Conservation (phyloP, 1,140 invertebrate species). For the Apis florea region DNA sequence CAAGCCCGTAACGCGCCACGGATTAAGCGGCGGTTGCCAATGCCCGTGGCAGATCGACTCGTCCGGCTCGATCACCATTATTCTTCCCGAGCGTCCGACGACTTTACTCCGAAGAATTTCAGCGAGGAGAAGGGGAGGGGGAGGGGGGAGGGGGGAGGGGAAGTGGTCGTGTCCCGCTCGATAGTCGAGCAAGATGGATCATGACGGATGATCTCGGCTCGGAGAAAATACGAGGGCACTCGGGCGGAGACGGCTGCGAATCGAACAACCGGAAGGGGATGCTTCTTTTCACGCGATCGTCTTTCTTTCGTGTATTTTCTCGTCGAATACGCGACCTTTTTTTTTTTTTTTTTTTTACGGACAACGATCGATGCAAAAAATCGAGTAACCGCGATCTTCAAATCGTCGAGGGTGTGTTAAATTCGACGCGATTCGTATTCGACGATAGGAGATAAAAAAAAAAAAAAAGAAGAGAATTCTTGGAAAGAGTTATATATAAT, state of each 20-base stretch:
- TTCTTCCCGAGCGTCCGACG: conserved; percentile 19
- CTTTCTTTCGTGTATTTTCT: background rate
- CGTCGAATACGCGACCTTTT: background rate
- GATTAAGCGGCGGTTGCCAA: conserved; percentile 21
- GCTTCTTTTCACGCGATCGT: conserved; percentile 20
- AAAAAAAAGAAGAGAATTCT: background rate
- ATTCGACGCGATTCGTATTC: background rate
- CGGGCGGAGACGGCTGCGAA: conserved; percentile 18
- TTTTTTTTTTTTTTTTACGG: background rate
- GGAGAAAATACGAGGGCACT: conserved; percentile 5
- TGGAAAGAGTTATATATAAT: background rate
- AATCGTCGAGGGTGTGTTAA: no score
- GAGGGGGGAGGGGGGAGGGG: no score
- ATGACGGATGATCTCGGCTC: conserved; percentile 64
- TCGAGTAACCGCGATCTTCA: no score
- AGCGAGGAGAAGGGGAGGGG: no score
- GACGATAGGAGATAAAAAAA: background rate
- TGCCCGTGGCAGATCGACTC: background rate
- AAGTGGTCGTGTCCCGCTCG: conserved; percentile 27
- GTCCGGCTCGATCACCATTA: conserved; percentile 6
- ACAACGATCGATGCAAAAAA: conserved; percentile 6
- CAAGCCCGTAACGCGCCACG: background rate
- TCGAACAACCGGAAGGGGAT: conserved; percentile 29
- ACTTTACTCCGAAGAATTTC: conserved; percentile 5
- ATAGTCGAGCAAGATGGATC: conserved; percentile 65